Base-by-base conservation (phyloP, 2,113 vertebrate genomes). In the Oryzias melastigma region DNA sequence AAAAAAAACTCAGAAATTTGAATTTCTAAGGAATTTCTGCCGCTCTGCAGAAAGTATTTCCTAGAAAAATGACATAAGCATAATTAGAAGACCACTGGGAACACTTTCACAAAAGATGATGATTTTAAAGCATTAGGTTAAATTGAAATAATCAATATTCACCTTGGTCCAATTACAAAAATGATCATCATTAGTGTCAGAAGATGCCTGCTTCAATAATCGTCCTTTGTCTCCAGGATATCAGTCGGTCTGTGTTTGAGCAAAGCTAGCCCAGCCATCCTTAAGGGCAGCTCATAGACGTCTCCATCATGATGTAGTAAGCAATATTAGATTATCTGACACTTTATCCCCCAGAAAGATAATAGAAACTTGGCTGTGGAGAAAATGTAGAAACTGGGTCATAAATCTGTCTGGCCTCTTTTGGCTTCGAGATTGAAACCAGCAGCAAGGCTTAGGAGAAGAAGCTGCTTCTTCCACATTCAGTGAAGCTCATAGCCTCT, bases 131-230 rank as follows among this genome's bases (percentile, higher is more conserved):
- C 35, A 35, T 35, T 10, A 35, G 71, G 50, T 58, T 77, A 82
- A 69, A 64, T 87, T 82, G 77, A 79, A 84, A 78, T 75, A 73
- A 84, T 81, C 75, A 70, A 85, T 85, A 85, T 50, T 72, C 68
- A 75, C 60, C 58, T 25, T 42, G 58, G 70, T 55, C 41, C 78
- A 76, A 82, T 82, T 77, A 75, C 74, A 63, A 46, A 56, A 81
- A 61, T 81, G 76, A 75, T 84, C 63, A 71, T 82, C 53, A 61
- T 69, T 63, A 35, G 52, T 47, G 66, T 70, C 62, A 73, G 73
- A 80, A 50, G 56, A 75, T 53, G 67, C 59, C 56, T 68, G 72
- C 71, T 75, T 71, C 65, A 75, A 84, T 55, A 48, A 81, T 57
- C 50, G 80, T 71, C 65, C 44, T 67, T 64, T 71, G 69, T 80